Conservation (phyloP, 2,797 vertebrate species). For the Helarctos malayanus region DNA sequence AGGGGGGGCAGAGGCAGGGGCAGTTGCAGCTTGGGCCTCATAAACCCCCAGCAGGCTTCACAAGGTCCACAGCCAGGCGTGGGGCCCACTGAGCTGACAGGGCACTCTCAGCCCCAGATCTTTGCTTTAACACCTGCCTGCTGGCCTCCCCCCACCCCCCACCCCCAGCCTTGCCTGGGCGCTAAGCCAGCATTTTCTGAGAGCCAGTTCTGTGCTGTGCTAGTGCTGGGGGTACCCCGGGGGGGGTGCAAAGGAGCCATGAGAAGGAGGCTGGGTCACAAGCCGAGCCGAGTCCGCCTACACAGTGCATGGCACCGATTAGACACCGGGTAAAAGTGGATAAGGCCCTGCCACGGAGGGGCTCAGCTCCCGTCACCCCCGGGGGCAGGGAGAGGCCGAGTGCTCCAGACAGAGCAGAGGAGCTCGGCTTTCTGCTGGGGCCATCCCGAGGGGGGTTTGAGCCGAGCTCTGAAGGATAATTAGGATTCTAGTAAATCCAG, state of each 20-base stretch:
- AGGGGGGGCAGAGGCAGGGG: neutral
- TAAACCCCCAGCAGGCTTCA: neutral
- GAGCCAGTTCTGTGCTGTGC: neutral
- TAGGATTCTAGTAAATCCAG: neutral
- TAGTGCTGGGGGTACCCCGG: neutral
- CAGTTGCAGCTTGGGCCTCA: neutral
- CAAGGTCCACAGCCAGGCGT: neutral
- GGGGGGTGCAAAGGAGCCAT: rapidly evolving
- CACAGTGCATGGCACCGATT: neutral
- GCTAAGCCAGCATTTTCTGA: neutral
- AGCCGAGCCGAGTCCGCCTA: rapidly evolving
- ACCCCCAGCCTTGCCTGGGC: neutral
- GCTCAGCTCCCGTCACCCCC: neutral
- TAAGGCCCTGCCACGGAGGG: neutral
- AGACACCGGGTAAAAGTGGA: neutral
- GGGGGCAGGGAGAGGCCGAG: rapidly evolving
- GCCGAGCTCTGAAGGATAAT: neutral
- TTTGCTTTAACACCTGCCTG: neutral
- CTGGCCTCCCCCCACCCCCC: neutral
- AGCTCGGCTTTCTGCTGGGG: neutral
- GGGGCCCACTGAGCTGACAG: neutral
- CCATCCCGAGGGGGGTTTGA: neutral
- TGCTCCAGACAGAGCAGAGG: neutral
- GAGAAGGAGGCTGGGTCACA: neutral
- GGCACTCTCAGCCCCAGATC: neutral